Evolutionary conservation across 1,140 invertebrate genomes (phyloP).

Genomic region (Drosophila ironensis): DNA sequence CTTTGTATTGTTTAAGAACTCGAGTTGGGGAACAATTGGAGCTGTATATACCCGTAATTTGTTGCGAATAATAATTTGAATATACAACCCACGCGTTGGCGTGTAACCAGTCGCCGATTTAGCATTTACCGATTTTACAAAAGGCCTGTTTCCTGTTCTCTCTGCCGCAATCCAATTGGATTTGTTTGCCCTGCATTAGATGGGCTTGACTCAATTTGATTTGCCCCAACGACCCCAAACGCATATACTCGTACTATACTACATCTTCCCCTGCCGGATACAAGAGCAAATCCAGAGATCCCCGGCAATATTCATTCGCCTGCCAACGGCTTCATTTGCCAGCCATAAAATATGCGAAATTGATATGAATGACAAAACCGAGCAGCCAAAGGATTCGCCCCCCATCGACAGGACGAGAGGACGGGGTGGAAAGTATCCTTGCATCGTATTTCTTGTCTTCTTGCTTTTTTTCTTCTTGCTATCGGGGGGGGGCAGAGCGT

Average conservation of each 20-base stretch:
- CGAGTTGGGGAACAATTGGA: too few species aligned
- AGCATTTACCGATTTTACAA: too few species aligned
- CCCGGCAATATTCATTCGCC: constrained; percentile 14
- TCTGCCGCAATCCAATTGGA: constrained; percentile 30
- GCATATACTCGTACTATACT: too few species aligned
- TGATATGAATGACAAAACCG: constrained; percentile 42
- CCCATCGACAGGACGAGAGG: neutral
- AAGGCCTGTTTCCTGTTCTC: neutral
- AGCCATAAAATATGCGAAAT: constrained; percentile 57
- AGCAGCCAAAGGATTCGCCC: constrained; percentile 15
- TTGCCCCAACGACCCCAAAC: too few species aligned
- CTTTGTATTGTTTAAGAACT: too few species aligned
- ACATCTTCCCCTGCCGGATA: too few species aligned
- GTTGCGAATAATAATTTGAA: too few species aligned
- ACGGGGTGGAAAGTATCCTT: neutral
- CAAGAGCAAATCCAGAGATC: too few species aligned
- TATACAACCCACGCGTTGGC: too few species aligned
- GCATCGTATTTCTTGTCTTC: constrained; percentile 11
- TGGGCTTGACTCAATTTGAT: constrained; percentile 17
- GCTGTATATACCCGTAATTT: too few species aligned
- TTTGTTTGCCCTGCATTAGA: constrained; percentile 27
- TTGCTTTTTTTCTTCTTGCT: too few species aligned
- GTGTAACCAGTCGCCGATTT: too few species aligned
- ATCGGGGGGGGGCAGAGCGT: neutral
- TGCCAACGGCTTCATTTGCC: constrained; percentile 29